Conservation (phyloP, 2,888 invertebrate species). For the Perizoma flavofasciatum region DNA sequence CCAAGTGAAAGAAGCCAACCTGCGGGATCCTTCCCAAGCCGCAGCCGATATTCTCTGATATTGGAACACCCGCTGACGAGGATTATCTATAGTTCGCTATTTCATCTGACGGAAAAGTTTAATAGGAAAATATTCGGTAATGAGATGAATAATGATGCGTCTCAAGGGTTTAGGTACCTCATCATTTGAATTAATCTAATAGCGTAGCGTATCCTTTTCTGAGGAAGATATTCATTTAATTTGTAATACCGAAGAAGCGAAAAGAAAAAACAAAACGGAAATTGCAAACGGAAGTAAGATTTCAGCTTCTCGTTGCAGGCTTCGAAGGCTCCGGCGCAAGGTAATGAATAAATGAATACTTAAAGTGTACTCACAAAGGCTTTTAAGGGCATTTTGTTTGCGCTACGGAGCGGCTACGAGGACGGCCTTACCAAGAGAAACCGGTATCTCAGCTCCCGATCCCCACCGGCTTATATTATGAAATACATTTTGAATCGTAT, state of each 20-base stretch:
- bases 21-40: neutral
- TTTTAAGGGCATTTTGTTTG: conserved; percentile 33
- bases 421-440: neutral
- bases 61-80: conserved; percentile 5
- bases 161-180: too few species aligned
- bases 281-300: conserved; percentile 28
- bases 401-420: conserved; percentile 11
- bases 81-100: neutral
- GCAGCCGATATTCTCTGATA: neutral
- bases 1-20: neutral
- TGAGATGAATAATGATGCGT: neutral
- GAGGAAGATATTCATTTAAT: too few species aligned
- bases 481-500: too few species aligned
- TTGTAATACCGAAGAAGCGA: neutral
- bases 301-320: conserved; percentile 22
- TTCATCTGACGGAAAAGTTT: neutral
- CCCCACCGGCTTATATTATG: too few species aligned
- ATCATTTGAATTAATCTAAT: too few species aligned
- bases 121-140: conserved; percentile 3
- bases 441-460: neutral
- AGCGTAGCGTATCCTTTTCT: too few species aligned
- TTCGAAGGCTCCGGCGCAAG: conserved; percentile 18
- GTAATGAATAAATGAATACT: conserved; percentile 39
- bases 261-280: conserved; percentile 24
- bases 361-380: conserved; percentile 34